Conservation (phyloP, 1,140 invertebrate genomes). For the Aphelinus atriplicis region DNA sequence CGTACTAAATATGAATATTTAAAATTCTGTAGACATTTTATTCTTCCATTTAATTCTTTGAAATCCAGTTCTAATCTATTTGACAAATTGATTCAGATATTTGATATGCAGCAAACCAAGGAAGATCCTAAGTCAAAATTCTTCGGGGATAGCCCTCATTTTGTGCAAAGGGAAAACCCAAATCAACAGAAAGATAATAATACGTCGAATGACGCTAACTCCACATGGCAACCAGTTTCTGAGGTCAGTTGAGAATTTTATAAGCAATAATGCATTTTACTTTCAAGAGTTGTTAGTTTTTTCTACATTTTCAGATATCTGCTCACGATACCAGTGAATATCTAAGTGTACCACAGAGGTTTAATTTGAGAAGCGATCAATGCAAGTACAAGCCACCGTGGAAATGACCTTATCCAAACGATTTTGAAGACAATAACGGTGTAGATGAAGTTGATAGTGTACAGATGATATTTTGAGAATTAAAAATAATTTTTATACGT, state of each 20-base stretch:
- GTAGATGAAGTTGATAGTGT: conserved; percentile 51
- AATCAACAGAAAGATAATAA: conserved; percentile 58
- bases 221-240: conserved; percentile 53
- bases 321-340: conserved; percentile 53
- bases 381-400: conserved; percentile 58
- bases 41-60: conserved; percentile 24
- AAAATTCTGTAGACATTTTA: too few relatives aligned
- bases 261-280: not conserved
- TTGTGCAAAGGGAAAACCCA: conserved; percentile 55
- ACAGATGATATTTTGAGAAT: conserved; percentile 21
- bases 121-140: conserved; percentile 49
- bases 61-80: conserved; percentile 3
- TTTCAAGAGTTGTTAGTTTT: too few relatives aligned
- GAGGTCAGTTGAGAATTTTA: conserved; percentile 47
- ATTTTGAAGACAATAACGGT: conserved; percentile 40
- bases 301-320: conserved; percentile 43
- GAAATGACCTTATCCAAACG: conserved; percentile 53
- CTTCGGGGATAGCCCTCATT: conserved; percentile 49
- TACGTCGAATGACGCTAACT: conserved; percentile 56
- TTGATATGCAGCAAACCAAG: conserved; percentile 59
- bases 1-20: too few relatives aligned
- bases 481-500: conserved; percentile 44
- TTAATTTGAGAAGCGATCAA: conserved; percentile 47
- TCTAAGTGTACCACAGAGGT: conserved; percentile 52
- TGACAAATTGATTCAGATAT: conserved; percentile 47